Conservation (phyloP, 2,113 vertebrate genomes). For the Cynocephalus volans region DNA sequence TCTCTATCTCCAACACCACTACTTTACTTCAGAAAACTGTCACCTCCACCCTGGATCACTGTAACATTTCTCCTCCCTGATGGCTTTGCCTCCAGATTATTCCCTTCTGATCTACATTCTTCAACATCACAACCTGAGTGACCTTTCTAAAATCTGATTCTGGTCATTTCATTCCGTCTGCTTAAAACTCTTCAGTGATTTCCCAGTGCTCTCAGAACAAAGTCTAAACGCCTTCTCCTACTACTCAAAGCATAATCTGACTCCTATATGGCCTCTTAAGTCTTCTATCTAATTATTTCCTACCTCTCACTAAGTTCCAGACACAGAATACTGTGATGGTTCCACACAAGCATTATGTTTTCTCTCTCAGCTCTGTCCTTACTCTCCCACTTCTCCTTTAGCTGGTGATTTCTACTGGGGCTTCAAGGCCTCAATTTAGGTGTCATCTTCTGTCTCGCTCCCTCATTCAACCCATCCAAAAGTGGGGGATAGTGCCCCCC, state of each 20-base stretch:
- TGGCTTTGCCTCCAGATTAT: neutral
- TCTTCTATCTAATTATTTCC: neutral
- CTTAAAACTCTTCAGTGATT: conserved; percentile 48
- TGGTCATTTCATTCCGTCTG: neutral
- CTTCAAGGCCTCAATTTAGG: neutral
- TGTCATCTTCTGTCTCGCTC: neutral
- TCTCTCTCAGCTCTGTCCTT: conserved; percentile 16
- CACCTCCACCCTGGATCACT: neutral
- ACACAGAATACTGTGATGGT: neutral
- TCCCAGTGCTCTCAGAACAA: neutral
- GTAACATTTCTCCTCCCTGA: neutral
- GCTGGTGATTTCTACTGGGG: neutral
- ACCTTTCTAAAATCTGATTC: neutral
- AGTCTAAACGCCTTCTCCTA: neutral
- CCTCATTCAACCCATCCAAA: neutral
- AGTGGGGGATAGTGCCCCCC: neutral
- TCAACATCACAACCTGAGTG: neutral
- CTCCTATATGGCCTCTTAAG: neutral
- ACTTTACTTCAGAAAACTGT: neutral
- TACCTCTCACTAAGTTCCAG: neutral
- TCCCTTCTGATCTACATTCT: neutral
- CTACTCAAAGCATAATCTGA: neutral
- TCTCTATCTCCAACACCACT: neutral
- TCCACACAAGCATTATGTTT: neutral
- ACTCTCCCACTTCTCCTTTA: neutral